These are phyloP conservation scores for Anthoscopus minutus DNA, from an alignment of 2,113 vertebrate genomes.

Conservation along the genomic window DNA sequence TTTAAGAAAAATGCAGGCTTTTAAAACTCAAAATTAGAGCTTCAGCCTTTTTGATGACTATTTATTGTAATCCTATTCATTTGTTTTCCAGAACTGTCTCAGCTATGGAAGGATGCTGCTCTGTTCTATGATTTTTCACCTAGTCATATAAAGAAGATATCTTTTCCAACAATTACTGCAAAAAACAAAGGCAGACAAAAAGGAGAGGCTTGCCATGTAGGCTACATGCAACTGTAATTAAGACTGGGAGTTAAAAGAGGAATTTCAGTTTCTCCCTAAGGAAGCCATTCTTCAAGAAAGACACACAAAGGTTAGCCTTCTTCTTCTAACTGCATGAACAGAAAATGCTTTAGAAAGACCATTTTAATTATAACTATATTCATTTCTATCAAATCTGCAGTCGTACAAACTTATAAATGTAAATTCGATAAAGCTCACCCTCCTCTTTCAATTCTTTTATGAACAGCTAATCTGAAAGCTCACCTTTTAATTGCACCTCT, in stretches of 20 bases:
- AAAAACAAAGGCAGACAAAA: neutral
- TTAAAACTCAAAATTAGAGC: neutral
- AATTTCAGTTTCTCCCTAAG: neutral
- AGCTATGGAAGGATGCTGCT: neutral
- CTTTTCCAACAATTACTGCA: neutral
- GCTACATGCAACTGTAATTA: neutral
- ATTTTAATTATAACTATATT: conserved; percentile 55
- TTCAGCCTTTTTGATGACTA: neutral
- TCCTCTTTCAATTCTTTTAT: conserved; percentile 24
- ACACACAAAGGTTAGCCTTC: neutral
- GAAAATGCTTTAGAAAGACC: conserved; percentile 6
- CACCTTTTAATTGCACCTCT: conserved; percentile 41
- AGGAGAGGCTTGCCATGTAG: neutral
- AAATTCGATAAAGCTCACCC: conserved; percentile 34
- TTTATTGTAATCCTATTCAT: neutral
- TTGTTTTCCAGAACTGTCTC: neutral
- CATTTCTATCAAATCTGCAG: conserved; percentile 29
- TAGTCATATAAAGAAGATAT: neutral
- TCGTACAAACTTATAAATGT: conserved; percentile 7
- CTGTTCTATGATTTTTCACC: neutral
- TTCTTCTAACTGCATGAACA: conserved; percentile 31
- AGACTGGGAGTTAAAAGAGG: neutral
- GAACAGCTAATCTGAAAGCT: conserved; percentile 43
- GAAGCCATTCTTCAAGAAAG: conserved; percentile 18
- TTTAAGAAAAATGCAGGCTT: neutral